Conservation (phyloP, 2,797 vertebrate genomes). For the Morelia viridis region DNA sequence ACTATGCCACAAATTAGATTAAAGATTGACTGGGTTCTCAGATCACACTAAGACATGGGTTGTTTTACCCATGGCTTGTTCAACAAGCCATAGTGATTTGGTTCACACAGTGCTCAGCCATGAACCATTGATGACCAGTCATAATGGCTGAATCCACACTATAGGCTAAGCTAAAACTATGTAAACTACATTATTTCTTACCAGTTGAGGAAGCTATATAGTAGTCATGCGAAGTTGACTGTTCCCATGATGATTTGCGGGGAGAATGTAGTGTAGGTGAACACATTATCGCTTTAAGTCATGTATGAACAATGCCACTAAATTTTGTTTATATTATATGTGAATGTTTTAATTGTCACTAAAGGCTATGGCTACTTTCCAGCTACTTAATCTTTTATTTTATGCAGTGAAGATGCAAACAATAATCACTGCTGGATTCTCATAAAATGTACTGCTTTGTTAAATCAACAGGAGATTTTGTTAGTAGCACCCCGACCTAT, state of each 20-base stretch:
- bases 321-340: not conserved
- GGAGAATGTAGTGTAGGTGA: not conserved
- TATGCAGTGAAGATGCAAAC: not conserved
- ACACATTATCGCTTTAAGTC: not conserved
- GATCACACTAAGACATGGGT: not conserved
- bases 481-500: not conserved
- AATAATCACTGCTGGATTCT: not conserved
- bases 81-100: not conserved
- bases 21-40: not conserved
- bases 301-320: not conserved
- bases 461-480: not conserved
- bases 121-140: not conserved
- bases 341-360: not conserved
- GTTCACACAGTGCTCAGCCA: not conserved
- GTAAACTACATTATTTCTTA: too few relatives aligned
- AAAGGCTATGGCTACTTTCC: not conserved
- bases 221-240: not conserved
- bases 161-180: not conserved
- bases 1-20: not conserved
- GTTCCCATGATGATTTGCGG: not conserved
- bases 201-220: not conserved
- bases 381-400: not conserved
- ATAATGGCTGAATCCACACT: not conserved
- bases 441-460: not conserved
- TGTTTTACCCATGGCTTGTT: not conserved